A percentile compares a stretch with the other conserved stretches of the same genome.
Conservation (phyloP, 2,888 invertebrate species). For the Drosophila neotestacea region DNA sequence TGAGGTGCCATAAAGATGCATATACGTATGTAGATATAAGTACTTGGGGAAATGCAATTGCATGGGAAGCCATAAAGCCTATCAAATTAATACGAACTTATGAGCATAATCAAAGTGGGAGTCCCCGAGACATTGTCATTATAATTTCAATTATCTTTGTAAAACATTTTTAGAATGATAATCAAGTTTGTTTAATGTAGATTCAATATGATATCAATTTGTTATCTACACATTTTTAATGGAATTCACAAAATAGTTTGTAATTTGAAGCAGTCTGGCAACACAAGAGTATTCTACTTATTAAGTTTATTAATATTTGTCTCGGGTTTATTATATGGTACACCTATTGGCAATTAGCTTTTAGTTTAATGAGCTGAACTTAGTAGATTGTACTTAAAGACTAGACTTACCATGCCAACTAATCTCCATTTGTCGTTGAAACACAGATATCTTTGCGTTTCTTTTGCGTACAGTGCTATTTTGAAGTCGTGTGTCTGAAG, state of each 20-base stretch:
- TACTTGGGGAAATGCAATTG: slow-evolving; percentile 1
- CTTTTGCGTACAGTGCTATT: slow-evolving; percentile 87
- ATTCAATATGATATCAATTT: too few relatives aligned
- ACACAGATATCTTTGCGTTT: slow-evolving; percentile 91
- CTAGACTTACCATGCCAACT: slow-evolving; percentile 88
- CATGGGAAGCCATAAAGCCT: slow-evolving; percentile 15
- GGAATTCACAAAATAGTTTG: background rate
- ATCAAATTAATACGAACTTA: slow-evolving; percentile 9
- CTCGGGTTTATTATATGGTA: too few relatives aligned
- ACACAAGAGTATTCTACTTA: too few relatives aligned
- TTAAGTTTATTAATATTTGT: too few relatives aligned
- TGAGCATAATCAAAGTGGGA: background rate
- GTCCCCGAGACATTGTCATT: background rate
- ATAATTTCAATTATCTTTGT: background rate
- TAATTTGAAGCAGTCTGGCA: too few relatives aligned
- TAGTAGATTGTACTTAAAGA: background rate
- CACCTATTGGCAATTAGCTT: too few relatives aligned
- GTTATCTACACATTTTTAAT: too few relatives aligned
- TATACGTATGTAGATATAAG: background rate
- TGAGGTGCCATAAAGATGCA: slow-evolving; percentile 22
- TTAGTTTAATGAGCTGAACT: too few relatives aligned
- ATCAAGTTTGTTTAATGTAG: background rate
- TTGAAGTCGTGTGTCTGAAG: slow-evolving; percentile 85
- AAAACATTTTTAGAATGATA: background rate
- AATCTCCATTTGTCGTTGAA: slow-evolving; percentile 91